These are phyloP conservation scores for Tapirus terrestris DNA, from an alignment of 2,113 vertebrate genomes.

Conservation along the genomic window DNA sequence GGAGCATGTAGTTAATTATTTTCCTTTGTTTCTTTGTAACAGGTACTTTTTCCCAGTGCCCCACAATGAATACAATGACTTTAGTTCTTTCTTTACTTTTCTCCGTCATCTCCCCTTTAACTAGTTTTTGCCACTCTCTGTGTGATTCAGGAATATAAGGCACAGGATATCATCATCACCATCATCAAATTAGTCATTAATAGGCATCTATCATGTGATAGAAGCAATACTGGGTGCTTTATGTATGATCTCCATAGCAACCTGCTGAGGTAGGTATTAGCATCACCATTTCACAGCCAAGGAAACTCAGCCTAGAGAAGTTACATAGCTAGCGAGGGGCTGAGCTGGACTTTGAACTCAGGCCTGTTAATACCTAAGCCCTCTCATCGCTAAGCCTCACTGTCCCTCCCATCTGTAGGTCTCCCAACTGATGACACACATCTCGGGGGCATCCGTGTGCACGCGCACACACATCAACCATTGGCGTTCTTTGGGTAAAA, in stretches of 20 bases:
- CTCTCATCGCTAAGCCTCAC: not conserved
- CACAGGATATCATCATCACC: not conserved
- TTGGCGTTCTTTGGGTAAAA: not conserved
- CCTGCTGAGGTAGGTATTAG: not conserved
- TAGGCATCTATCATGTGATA: not conserved
- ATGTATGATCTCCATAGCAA: not conserved
- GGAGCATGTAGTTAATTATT: not conserved
- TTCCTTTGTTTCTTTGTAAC: conserved; percentile 13
- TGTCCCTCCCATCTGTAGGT: not conserved
- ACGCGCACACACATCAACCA: rapidly evolving
- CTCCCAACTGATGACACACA: not conserved
- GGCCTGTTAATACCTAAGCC: not conserved
- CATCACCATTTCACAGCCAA: not conserved
- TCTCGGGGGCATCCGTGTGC: not conserved
- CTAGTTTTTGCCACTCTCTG: conserved; percentile 10
- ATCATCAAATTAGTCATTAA: not conserved
- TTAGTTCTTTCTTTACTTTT: conserved; percentile 43
- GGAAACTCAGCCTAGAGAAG: not conserved
- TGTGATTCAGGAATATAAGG: conserved; percentile 15
- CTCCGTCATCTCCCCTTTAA: not conserved
- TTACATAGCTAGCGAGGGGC: not conserved
- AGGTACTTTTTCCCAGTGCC: not conserved
- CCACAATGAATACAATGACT: not conserved
- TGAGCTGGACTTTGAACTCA: not conserved
- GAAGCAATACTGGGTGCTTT: not conserved